Evolutionary conservation across 2,888 invertebrate species (phyloP).

Genomic region (Dermolepida albohirtum): DNA sequence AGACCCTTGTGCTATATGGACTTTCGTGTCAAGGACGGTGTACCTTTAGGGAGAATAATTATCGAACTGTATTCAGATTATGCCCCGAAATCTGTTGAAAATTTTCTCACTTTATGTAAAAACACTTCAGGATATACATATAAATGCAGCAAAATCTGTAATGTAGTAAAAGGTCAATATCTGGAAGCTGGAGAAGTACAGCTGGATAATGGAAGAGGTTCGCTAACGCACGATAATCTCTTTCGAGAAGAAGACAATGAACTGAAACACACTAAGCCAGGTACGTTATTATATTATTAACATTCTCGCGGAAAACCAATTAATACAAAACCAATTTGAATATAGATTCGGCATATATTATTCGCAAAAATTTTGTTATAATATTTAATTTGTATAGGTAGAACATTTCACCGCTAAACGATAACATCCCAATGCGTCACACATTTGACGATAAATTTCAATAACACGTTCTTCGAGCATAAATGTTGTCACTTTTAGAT

Average conservation of each 20-base stretch:
- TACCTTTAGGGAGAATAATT: slow-evolving; percentile 59
- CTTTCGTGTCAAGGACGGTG: slow-evolving; percentile 59
- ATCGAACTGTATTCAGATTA: slow-evolving; percentile 63
- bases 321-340: too few species aligned
- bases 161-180: slow-evolving; percentile 66
- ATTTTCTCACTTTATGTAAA: slow-evolving; percentile 61
- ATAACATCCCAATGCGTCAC: too few species aligned
- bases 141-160: slow-evolving; percentile 63
- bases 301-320: too few species aligned
- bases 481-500: too few species aligned
- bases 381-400: too few species aligned
- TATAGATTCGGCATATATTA: too few species aligned
- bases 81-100: slow-evolving; percentile 62
- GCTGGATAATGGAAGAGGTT: slow-evolving; percentile 66
- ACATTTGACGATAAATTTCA: too few species aligned
- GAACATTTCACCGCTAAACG: too few species aligned
- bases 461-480: too few species aligned
- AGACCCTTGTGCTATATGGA: slow-evolving; percentile 56
- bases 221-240: slow-evolving; percentile 65
- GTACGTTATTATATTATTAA: slow-evolving; percentile 50
- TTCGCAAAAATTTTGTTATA: too few species aligned
- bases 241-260: slow-evolving; percentile 66
- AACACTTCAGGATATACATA: slow-evolving; percentile 57
- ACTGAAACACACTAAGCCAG: slow-evolving; percentile 65
- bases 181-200: slow-evolving; percentile 70